phyloP scores from a whole-genome alignment of 2,113 vertebrate species.

The Psilopsiagon aurifrons region DNA sequence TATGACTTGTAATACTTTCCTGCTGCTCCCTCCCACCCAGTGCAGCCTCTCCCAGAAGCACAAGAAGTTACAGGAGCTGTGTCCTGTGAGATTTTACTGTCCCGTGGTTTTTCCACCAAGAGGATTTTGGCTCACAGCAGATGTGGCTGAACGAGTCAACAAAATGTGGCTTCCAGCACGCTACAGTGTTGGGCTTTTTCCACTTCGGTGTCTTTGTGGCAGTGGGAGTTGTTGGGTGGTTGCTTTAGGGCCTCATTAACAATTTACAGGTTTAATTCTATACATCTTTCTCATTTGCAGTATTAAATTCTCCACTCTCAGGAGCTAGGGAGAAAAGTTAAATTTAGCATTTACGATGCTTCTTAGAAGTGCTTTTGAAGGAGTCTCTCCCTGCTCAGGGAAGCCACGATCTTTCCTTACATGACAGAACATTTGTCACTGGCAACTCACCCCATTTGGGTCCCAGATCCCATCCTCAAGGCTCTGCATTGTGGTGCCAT shows the following conservation, averaged over 20 bases:
- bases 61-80: not conserved
- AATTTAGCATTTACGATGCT: not conserved
- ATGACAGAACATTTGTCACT: not conserved
- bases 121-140: not conserved
- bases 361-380: not conserved
- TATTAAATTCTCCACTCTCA: conserved; percentile 15
- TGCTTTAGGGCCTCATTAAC: conserved; percentile 52
- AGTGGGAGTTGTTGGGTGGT: conserved; percentile 12
- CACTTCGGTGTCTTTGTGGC: not conserved
- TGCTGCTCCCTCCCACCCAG: not conserved
- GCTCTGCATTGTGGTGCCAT: not conserved
- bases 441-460: not conserved
- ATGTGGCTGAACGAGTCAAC: not conserved
- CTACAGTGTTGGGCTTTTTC: not conserved
- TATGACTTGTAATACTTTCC: not conserved
- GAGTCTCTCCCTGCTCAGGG: not conserved
- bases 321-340: conserved; percentile 5
- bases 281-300: conserved; percentile 43
- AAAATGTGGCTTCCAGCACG: not conserved
- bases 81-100: not conserved
- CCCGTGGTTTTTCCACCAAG: not conserved
- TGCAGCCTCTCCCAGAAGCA: not conserved
- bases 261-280: conserved; percentile 42
- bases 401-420: not conserved
- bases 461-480: not conserved